Evolutionary conservation across 2,113 vertebrate genomes (phyloP), one percentile per base, ranked within the genome.

Genomic region (Aplodontia rufa): DNA sequence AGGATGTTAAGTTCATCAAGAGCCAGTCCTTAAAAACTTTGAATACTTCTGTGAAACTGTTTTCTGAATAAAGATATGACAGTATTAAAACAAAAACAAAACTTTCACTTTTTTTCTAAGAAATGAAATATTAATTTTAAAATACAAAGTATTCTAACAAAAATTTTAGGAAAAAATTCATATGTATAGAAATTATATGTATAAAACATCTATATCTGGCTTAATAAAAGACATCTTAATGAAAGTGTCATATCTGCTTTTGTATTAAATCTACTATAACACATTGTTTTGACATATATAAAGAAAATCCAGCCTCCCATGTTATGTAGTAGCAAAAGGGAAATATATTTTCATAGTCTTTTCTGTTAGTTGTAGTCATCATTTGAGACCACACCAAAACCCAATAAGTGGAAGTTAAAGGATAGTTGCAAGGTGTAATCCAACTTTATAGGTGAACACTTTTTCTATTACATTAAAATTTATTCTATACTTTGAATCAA

Each of bases 1-100:
- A 98, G 97, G 97, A 98, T 98, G 97, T 97, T 98, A 37, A 91
- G 97, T 98, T 98, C 97, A 96, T 98, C 96, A 84, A 97, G 92
- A 94, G 84, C 97, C 94, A 96, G 95, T 97, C 92, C 93, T 97
- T 90, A 95, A 93, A 96, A 97, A 97, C 98, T 98, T 98, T 98
- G 97, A 98, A 97, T 98, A 98, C 97, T 98, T 98, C 98, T 98
- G 98, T 98, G 98, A 97, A 98, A 97, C 98, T 98, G 97, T 98
- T 97, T 98, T 98, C 98, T 98, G 95, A 98, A 98, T 98, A 99
- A 98, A 99, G 98, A 98, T 98, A 98, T 98, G 97, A 98, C 98
- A 98, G 98, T 98, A 97, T 98, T 98, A 98, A 98, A 97, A 97
- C 97, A 96, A 98, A 28, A 98, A 58, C 22, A 20, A 55, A 42